Base-by-base conservation (phyloP, 2,113 vertebrate species). In the Notothenia rossii region DNA sequence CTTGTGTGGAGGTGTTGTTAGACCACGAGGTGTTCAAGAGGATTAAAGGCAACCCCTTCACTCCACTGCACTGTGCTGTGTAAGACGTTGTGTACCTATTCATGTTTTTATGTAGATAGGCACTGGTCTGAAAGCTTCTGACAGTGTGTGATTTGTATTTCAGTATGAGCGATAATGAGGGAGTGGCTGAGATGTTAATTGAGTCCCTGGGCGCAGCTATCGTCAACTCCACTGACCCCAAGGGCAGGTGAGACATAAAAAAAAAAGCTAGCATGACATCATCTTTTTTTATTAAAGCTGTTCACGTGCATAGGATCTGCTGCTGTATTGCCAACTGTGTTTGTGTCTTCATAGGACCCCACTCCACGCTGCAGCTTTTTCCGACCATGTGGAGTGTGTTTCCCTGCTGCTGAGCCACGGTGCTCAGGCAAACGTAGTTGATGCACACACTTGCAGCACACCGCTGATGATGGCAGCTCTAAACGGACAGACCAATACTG, bases 401-500 rank as follows among this genome's bases (percentile, higher is more conserved):
- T 97, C 98, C 88, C 95, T 99, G 82, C 95, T 99, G 63, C 96
- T 99, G 89, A 96, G 96, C 82, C 98, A 99, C 83, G 96, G 96
- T 7, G 98, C 98, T 81, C 96, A 97, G 90, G 96, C 96, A 33
- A 98, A 99, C 49, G 87, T 94, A 50, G 88, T 94, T 3, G 98
- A 99, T 91, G 93, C 94, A 9, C 79, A 84, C 81, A 92, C 93
- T 48, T 95, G 95, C 77, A 97, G 96, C 87, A 99, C 98, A 0
- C 96, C 98, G 10, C 95, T 99, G 72, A 99, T 99, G 98, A 99
- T 99, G 98, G 98, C 98, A 33, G 97, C 98, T 75, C 96, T 98
- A 77, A 98, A 98, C 10, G 98, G 98, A 77, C 98, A 99, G 82
- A 98, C 98, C 0, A 99, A 97, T 56, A 96, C 97, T 81, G 97